These are phyloP conservation scores for Sialis lutaria DNA, from an alignment of 2,888 invertebrate species.

Conservation along the genomic window DNA sequence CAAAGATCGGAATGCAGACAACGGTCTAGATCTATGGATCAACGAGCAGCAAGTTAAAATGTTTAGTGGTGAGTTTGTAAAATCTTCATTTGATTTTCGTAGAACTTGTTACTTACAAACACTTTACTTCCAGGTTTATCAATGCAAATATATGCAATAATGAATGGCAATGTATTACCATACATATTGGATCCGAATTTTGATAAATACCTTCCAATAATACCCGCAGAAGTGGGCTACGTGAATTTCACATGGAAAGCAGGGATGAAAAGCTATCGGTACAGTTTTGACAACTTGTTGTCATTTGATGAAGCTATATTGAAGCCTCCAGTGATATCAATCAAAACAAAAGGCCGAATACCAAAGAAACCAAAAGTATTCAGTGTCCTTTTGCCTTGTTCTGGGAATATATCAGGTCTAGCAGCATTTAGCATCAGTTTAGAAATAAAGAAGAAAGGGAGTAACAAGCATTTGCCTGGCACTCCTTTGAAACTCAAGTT, in stretches of 20 bases:
- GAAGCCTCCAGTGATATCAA: constrained; percentile 74
- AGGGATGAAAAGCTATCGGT: constrained; percentile 61
- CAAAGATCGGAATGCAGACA: constrained; percentile 14
- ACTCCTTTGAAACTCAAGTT: constrained; percentile 74
- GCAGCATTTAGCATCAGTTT: constrained; percentile 78
- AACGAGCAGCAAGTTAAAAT: constrained; percentile 81
- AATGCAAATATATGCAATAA: constrained; percentile 80
- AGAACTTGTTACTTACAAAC: background rate
- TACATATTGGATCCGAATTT: constrained; percentile 82
- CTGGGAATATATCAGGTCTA: constrained; percentile 74
- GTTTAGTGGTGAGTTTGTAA: constrained; percentile 55
- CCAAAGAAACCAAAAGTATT: constrained; percentile 80
- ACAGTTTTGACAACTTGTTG: constrained; percentile 72
- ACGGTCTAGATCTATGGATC: constrained; percentile 73
- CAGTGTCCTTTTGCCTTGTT: constrained; percentile 73
- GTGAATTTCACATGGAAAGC: constrained; percentile 88
- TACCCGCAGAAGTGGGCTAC: constrained; percentile 80
- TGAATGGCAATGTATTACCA: constrained; percentile 68
- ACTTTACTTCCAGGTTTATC: constrained; percentile 41
- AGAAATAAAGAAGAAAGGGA: constrained; percentile 63
- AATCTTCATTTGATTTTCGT: background rate
- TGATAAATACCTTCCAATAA: constrained; percentile 74
- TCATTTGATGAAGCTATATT: constrained; percentile 71
- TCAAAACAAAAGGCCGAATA: constrained; percentile 69
- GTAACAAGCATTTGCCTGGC: constrained; percentile 56